Base-by-base conservation (phyloP, 1,140 invertebrate genomes). In the Drosophila pectinifera region DNA sequence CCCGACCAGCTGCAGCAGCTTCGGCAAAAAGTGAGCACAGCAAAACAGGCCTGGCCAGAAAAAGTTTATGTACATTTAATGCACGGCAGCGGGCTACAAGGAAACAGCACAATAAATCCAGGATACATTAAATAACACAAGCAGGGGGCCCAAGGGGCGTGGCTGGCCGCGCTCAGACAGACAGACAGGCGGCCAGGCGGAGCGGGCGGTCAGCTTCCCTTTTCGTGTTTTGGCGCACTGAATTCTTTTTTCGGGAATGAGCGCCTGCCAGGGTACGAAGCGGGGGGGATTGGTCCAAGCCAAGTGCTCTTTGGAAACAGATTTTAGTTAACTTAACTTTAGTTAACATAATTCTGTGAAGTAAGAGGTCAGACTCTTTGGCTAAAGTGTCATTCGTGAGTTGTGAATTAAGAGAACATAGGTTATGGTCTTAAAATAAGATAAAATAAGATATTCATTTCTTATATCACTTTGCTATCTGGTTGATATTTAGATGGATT, bases 41-140 rank as follows among this genome's bases (percentile, higher is more conserved):
- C 65, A 56, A 74, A 79, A 78, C 18, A 59, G 74, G 67, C 67
- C 59, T 77, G 73, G 42, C 28, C 51, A 72, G 31, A 53, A 64
- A 85, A 78, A 82, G 59, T 83, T 82, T 86, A 83, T 86, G 79
- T 83, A 79, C 83, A 83, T 86, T 86, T 88, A 88, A 89, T 89
- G 73, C 80, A 74, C 68, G 76, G 76, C 83, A 79, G 83, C 83
- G 77, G 76, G 70, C 75, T 59, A 70, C 74, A 82, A 88, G 84
- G 79, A 88, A 88, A 83, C 84, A 89, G 64, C 73, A 83, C 84
- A 88, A 88, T 88, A 88, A 88, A 88, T 88, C 77, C 84, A 89
- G 84, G 84, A 88, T 88, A 88, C 84, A 88, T 88, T 88, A 88
- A 88, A 80, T 88, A 83, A 88, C 84, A 88, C 76, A 83, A 59